A percentile compares a stretch with the other conserved stretches of the same genome.
Conservation (phyloP, 2,113 vertebrate species). For the Ctenomys sociabilis region DNA sequence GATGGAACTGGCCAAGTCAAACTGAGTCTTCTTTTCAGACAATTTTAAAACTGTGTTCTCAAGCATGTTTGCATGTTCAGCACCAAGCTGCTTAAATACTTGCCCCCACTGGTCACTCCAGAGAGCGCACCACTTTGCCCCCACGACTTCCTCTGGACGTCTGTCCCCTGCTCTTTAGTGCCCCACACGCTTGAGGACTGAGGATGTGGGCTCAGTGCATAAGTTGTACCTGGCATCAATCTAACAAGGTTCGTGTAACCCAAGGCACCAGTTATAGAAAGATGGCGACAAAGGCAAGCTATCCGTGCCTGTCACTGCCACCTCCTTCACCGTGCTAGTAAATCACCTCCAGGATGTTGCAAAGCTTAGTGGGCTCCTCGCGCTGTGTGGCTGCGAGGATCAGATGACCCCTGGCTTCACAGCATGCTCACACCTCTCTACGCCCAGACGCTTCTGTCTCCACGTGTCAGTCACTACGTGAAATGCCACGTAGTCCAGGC, state of each 20-base stretch:
- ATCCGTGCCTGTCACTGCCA: neutral
- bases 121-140: neutral
- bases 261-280: neutral
- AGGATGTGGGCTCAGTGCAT: neutral
- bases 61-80: neutral
- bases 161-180: neutral
- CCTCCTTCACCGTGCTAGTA: neutral
- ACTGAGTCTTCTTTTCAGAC: neutral
- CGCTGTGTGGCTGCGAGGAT: neutral
- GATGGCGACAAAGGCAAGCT: neutral
- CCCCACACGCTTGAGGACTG: neutral
- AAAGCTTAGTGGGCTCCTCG: too few species aligned
- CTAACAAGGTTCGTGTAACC: neutral
- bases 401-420: neutral
- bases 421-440: neutral
- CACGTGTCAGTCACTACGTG: neutral
- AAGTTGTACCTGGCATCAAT: neutral
- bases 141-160: neutral
- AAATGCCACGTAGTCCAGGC: neutral
- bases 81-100: neutral
- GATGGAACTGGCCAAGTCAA: neutral
- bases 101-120: neutral
- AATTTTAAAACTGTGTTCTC: neutral
- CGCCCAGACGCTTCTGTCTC: neutral
- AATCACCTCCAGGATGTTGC: neutral